Evolutionary conservation across 2,888 invertebrate species (phyloP).

Genomic region (Acleris sparsana): DNA sequence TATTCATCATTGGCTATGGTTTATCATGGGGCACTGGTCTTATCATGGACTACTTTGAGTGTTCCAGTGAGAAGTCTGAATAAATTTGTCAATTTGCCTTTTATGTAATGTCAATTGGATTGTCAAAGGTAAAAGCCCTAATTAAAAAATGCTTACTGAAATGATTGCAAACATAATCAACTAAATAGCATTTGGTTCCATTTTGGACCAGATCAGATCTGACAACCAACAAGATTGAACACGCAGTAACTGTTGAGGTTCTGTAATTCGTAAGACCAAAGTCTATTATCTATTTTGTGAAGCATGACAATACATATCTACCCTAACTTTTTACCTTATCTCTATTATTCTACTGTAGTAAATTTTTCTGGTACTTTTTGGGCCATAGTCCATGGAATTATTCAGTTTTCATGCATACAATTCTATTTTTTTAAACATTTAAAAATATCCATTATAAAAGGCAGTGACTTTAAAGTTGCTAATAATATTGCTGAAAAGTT

Average conservation of each 20-base stretch:
- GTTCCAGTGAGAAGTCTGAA: slow-evolving; percentile 3
- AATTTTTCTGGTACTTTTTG: not conserved
- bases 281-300: not conserved
- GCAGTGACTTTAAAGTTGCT: no score
- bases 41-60: slow-evolving; percentile 14
- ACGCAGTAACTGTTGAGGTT: no score
- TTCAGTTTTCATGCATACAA: no score
- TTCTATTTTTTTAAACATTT: no score
- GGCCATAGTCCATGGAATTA: not conserved
- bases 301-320: not conserved
- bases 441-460: no score
- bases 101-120: not conserved
- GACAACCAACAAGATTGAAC: no score
- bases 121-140: not conserved
- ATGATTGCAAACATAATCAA: no score
- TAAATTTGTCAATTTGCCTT: not conserved
- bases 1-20: not conserved
- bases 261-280: not conserved
- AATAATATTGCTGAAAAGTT: no score
- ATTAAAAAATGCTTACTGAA: not conserved
- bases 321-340: not conserved
- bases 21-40: not conserved
- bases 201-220: no score
- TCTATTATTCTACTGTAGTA: slow-evolving; percentile 1
- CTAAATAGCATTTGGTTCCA: no score